Evolutionary conservation across 2,888 invertebrate species (phyloP).

Genomic region (Acanthopleura granulata): DNA sequence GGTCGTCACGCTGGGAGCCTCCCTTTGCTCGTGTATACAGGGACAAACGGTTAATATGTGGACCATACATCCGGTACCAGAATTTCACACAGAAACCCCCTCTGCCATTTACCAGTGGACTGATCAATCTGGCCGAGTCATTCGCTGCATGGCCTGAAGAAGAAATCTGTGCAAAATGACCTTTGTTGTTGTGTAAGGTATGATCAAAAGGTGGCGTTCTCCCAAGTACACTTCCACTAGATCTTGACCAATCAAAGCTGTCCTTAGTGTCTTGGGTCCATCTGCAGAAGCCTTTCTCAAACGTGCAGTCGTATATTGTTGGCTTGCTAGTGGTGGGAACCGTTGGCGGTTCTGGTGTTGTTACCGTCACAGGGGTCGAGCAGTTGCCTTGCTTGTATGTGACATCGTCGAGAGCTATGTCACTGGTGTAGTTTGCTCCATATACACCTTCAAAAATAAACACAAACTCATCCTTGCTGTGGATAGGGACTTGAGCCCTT

Average conservation of each 20-base stretch:
- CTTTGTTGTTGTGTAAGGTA: slow-evolving; percentile 50
- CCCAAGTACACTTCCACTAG: slow-evolving; percentile 46
- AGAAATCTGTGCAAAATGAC: slow-evolving; percentile 57
- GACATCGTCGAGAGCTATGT: slow-evolving; percentile 41
- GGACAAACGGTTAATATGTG: slow-evolving; percentile 55
- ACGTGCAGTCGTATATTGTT: slow-evolving; percentile 46
- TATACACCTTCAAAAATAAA: slow-evolving; percentile 36
- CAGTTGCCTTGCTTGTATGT: slow-evolving; percentile 29
- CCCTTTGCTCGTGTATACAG: slow-evolving; percentile 38
- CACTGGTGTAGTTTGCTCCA: slow-evolving; percentile 30
- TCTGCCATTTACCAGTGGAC: slow-evolving; percentile 27
- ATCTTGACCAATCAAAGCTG: slow-evolving; percentile 38
- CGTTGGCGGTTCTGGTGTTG: slow-evolving; percentile 20
- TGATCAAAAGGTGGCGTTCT: slow-evolving; percentile 66
- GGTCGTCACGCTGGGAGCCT: slow-evolving; percentile 47
- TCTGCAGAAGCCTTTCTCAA: slow-evolving; percentile 56
- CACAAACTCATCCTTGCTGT: slow-evolving; percentile 11
- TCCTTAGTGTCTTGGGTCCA: slow-evolving; percentile 59
- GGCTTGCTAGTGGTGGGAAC: slow-evolving; percentile 42
- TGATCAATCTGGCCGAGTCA: slow-evolving; percentile 51
- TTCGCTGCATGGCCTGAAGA: slow-evolving; percentile 45
- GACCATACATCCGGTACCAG: slow-evolving; percentile 67
- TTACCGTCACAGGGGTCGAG: slow-evolving; percentile 24
- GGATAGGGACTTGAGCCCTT: slow-evolving; percentile 12
- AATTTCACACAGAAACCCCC: slow-evolving; percentile 60